Evolutionary conservation across 2,888 invertebrate species (phyloP), one percentile per base, ranked within the genome.

Genomic region (Monoplex corrugatus): DNA sequence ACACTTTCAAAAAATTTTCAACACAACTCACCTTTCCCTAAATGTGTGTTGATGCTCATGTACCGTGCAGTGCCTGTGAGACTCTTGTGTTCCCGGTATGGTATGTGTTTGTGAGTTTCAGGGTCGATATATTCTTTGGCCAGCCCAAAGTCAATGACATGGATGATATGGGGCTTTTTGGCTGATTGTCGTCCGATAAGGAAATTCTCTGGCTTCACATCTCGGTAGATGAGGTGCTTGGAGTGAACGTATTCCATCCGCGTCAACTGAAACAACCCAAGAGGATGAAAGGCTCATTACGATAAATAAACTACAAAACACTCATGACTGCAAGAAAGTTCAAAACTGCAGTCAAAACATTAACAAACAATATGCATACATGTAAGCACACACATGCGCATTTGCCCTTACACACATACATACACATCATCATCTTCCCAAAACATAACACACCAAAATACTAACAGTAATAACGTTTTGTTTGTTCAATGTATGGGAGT

Each of bases 91-190:
- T 99, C 99, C 97, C 99, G 98, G 97, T 99, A 99, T 95, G 99
- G 99, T 97, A 99, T 99, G 97, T 99, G 99, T 97, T 99, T 96
- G 91, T 95, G 95, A 87, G 96, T 97, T 97, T 99, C 99, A 97
- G 99, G 98, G 97, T 99, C 99, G 97, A 99, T 99, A 97, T 99
- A 99, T 97, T 99, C 99, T 97, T 99, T 99, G 97, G 99, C 99
- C 97, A 99, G 97, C 97, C 99, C 99, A 97, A 99, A 99, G 97
- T 99, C 99, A 97, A 99, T 99, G 97, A 99, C 99, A 97, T 99
- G 99, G 96, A 99, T 98, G 97, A 98, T 97, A 97, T 99, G 99
- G 97, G 99, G 99, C 97, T 98, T 98, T 97, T 98, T 98, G 96
- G 98, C 98, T 96, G 98, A 98, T 97, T 98, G 98, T 97, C 99